phyloP scores from a whole-genome alignment of 2,797 vertebrate genomes.

The Sebastiscus albofasciatus region DNA sequence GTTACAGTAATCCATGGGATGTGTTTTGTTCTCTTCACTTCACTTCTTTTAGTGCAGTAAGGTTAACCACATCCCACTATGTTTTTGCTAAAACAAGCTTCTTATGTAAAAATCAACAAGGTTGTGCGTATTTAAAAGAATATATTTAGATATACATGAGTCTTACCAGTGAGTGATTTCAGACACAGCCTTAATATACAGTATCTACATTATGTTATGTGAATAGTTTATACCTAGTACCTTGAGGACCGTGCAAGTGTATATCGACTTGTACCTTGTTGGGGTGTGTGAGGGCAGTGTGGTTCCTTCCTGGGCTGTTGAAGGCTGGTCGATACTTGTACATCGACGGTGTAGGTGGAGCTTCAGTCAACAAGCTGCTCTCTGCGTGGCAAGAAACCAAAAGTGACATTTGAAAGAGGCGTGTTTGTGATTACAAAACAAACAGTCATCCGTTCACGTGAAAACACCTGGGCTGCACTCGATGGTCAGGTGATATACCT shows the following conservation, averaged over 20 bases:
- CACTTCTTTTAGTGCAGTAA: neutral
- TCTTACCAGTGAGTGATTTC: neutral
- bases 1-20: slow-evolving; percentile 2
- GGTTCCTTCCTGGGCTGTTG: slow-evolving; percentile 90
- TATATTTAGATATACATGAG: neutral
- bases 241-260: neutral
- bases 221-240: neutral
- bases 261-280: slow-evolving; percentile 77
- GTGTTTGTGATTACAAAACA: slow-evolving; percentile 8
- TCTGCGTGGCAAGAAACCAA: slow-evolving; percentile 76
- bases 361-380: slow-evolving; percentile 90
- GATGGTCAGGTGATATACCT: neutral
- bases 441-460: neutral
- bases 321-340: slow-evolving; percentile 93
- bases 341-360: slow-evolving; percentile 93
- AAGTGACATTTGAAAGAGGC: slow-evolving; percentile 1
- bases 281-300: slow-evolving; percentile 81
- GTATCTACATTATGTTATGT: neutral
- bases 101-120: neutral
- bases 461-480: neutral
- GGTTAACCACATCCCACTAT: neutral
- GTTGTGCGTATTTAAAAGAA: neutral
- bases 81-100: neutral
- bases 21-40: neutral
- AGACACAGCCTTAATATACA: neutral